Evolutionary conservation across 1,140 invertebrate species (phyloP), one percentile per base, ranked within the genome.

Genomic region (Steinernema feltiae): DNA sequence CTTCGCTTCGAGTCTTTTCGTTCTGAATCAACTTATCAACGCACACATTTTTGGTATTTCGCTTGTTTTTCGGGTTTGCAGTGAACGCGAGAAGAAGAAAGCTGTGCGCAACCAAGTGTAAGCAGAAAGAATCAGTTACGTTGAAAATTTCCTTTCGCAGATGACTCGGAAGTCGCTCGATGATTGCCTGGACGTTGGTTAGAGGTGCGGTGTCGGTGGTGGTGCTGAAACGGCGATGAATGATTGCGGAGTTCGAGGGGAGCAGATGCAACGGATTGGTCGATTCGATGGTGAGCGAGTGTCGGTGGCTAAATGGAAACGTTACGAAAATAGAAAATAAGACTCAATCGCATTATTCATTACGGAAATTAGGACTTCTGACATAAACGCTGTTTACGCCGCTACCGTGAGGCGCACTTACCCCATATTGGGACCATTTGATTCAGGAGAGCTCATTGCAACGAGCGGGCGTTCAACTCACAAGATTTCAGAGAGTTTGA

Each of bases 181-280:
- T 15, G 53, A 63, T 63, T 21, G 53, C 53, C 53, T 63, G 7
- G 15, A 63, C 53, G 24, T 63, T 63, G 53, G 53, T 63, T 3
- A 63, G 53, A 3, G 53, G 53, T 7, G 53, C 53, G 24, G 7
- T 15, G 53, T 63, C 53, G 53, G 15, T 27, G 15, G 53, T 63
- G 53, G 53, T 63, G 24, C 53, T 63, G 72, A 79, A 79, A 30
- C 78, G 75, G 15, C 78, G 72, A 27, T 63, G 53, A 21, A 63
- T 63, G 53, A 63, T 63, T 15, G 53, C 53, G 29, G 77, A 77
- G 32, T 79, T 79, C 21, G 78, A 79, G 1, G 78, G 78, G 30
- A 79, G 69, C 31, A 79, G 70, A 35, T 79, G 78, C 0, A 79
- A 72, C 24, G 78, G 78, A 74, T 79, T 79, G 30, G 78, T 79